Conservation (phyloP, 2,797 vertebrate genomes). For the Botia almorhae region DNA sequence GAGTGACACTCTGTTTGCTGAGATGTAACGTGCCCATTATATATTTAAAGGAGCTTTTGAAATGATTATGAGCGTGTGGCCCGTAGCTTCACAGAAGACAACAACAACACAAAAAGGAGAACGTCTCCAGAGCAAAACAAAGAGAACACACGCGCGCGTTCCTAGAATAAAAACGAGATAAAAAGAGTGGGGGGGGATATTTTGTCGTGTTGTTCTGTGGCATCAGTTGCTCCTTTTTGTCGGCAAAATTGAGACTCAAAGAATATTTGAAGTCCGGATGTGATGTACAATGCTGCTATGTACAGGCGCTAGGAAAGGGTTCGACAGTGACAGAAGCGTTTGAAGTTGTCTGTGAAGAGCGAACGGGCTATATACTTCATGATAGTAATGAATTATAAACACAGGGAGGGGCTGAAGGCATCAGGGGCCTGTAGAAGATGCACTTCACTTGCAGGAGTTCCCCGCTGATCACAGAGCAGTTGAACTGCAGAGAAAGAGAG, state of each 20-base stretch:
- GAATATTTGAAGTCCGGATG: conserved; percentile 68
- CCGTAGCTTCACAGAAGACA: conserved; percentile 65
- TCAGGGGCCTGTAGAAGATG: conserved; percentile 31
- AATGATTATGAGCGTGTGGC: conserved; percentile 81
- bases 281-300: conserved; percentile 57
- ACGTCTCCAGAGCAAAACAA: conserved; percentile 72
- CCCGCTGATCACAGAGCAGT: conserved; percentile 53
- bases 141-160: conserved; percentile 71
- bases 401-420: conserved; percentile 41
- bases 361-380: conserved; percentile 58
- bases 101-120: conserved; percentile 65
- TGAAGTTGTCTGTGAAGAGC: conserved; percentile 55
- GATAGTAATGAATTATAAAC: conserved; percentile 63
- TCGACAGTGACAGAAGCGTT: conserved; percentile 31
- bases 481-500: conserved; percentile 36
- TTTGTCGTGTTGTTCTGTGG: conserved; percentile 60
- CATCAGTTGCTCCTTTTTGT: conserved; percentile 61
- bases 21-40: conserved; percentile 73
- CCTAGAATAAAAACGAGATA: conserved; percentile 68
- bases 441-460: conserved; percentile 17
- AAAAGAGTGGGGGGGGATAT: conserved; percentile 54
- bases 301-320: conserved; percentile 50
- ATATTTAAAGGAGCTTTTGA: conserved; percentile 81
- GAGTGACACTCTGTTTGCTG: conserved; percentile 76
- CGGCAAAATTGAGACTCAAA: conserved; percentile 60